These are phyloP conservation scores for Taenioides sp. DNA, from an alignment of 2,797 vertebrate genomes.

Conservation along the genomic window DNA sequence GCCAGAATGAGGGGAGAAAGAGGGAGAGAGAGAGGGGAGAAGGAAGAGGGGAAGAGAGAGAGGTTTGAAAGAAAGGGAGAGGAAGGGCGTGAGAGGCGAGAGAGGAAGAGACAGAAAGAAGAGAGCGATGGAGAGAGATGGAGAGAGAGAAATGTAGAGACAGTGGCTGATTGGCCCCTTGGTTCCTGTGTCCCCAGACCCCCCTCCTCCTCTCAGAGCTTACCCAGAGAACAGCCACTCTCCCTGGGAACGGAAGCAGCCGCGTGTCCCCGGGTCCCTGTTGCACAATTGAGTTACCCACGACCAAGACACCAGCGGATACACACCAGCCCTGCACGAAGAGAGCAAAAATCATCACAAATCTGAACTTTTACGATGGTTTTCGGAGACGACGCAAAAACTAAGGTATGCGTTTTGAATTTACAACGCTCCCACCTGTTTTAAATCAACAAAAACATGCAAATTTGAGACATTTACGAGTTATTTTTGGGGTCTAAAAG, in stretches of 20 bases:
- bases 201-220: neutral
- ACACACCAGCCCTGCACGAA: too few relatives aligned
- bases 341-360: too few relatives aligned
- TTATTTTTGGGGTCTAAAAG: neutral
- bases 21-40: neutral
- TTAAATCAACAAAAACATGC: neutral
- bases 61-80: too few relatives aligned
- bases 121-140: neutral
- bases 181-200: slow-evolving; percentile 34
- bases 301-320: slow-evolving; percentile 53
- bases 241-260: slow-evolving; percentile 80
- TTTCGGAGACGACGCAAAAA: too few relatives aligned
- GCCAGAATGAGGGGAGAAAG: neutral
- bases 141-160: neutral
- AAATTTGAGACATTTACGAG: neutral
- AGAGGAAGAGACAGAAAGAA: too few relatives aligned
- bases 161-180: neutral
- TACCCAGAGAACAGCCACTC: slow-evolving; percentile 53
- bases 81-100: too few relatives aligned
- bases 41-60: neutral
- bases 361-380: too few relatives aligned
- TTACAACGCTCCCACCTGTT: too few relatives aligned
- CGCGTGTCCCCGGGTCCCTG: slow-evolving; percentile 38
- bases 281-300: slow-evolving; percentile 69
- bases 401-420: too few relatives aligned